Percentiles rank a stretch among this genome's conserved stretches.
Conservation (phyloP, 2,888 invertebrate species). For the Trichogramma evanescens region DNA sequence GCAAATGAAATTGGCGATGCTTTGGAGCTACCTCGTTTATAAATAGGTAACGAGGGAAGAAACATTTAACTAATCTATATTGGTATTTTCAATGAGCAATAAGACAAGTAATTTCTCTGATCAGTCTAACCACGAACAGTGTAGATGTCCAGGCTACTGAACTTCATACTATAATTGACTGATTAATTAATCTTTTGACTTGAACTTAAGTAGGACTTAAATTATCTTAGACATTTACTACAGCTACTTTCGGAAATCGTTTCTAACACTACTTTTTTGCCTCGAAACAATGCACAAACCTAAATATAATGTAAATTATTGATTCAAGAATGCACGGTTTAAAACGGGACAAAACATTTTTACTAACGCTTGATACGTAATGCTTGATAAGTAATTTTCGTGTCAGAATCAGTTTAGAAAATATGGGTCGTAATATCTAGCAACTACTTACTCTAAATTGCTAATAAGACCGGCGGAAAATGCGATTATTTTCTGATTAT, state of each 20-base stretch:
- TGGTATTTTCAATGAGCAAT: conserved; percentile 37
- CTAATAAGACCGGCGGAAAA: neutral
- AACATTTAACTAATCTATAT: conserved; percentile 39
- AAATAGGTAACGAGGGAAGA: conserved; percentile 22
- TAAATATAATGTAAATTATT: too few relatives aligned
- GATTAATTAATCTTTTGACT: conserved; percentile 32
- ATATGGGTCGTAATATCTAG: conserved; percentile 32
- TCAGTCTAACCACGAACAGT: conserved; percentile 7
- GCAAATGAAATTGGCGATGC: too few relatives aligned
- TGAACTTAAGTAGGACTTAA: too few relatives aligned
- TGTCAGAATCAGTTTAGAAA: conserved; percentile 37
- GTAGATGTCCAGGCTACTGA: conserved; percentile 26
- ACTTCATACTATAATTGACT: conserved; percentile 34
- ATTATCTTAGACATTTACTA: too few relatives aligned
- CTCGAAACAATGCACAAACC: too few relatives aligned
- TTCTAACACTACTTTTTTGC: too few relatives aligned
- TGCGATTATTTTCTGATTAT: conserved; percentile 1
- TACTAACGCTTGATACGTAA: conserved; percentile 5
- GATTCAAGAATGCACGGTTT: too few relatives aligned
- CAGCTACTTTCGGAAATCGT: too few relatives aligned
- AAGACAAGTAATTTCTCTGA: conserved; percentile 27
- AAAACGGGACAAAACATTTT: too few relatives aligned
- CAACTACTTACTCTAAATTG: conserved; percentile 20
- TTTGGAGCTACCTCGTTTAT: too few relatives aligned
- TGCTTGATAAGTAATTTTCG: conserved; percentile 32